Percentiles rank a stretch among this genome's conserved stretches.
These are phyloP conservation scores for Alviniconcha marisindica DNA, from an alignment of 1,140 invertebrate genomes.

Conservation along the genomic window DNA sequence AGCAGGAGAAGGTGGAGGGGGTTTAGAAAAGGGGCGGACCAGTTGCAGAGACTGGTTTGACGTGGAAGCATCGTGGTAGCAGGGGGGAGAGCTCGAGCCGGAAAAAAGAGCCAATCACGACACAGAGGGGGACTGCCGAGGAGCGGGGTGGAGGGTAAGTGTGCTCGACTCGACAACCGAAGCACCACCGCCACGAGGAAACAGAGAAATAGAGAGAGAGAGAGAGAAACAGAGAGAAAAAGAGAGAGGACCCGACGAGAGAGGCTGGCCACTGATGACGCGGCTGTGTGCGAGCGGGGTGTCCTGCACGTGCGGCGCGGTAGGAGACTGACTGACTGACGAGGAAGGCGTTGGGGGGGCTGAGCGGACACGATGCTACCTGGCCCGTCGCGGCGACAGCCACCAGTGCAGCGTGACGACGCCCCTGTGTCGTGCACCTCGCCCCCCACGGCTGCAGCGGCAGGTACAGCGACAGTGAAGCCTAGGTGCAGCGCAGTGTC, in stretches of 20 bases:
- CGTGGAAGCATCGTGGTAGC: not conserved
- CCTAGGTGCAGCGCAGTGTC: not conserved
- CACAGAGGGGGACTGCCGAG: not conserved
- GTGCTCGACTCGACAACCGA: not conserved
- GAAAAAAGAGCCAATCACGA: slow-evolving; percentile 25
- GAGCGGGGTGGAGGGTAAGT: not conserved
- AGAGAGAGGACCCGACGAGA: not conserved
- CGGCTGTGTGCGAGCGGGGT: not conserved
- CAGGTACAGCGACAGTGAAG: no score
- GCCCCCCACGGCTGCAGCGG: no score
- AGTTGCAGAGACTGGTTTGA: not conserved
- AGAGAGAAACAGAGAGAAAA: not conserved
- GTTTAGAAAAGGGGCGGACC: slow-evolving; percentile 12
- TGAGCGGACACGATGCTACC: no score
- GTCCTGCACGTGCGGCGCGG: not conserved
- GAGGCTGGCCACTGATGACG: not conserved
- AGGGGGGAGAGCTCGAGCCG: not conserved
- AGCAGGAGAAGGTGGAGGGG: no score
- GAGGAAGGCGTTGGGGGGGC: no score
- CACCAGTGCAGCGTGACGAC: not conserved
- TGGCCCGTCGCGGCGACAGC: no score
- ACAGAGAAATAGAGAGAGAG: not conserved
- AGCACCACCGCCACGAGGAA: no score
- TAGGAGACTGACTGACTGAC: no score
- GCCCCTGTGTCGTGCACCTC: not conserved